Evolutionary conservation across 2,888 invertebrate genomes (phyloP).

Genomic region (Sarcophaga variegata): DNA sequence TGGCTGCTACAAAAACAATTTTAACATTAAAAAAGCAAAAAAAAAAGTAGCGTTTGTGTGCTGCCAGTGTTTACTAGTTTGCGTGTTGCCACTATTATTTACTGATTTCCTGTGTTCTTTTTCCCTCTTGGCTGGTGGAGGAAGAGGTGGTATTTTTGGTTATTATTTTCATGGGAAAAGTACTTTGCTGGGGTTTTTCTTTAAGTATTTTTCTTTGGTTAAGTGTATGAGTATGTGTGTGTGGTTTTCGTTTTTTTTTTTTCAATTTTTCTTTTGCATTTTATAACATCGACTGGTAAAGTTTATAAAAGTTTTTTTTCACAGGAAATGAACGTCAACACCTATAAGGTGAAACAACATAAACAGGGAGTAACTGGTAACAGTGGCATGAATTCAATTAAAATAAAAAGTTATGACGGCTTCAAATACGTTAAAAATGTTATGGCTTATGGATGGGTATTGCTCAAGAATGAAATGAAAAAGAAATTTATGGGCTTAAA

Average conservation of each 20-base stretch:
- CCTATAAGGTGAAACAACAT: slow-evolving; percentile 1
- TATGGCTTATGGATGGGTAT: background rate
- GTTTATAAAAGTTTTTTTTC: background rate
- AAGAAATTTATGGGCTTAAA: background rate
- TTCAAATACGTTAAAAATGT: slow-evolving; percentile 15
- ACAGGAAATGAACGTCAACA: slow-evolving; percentile 57
- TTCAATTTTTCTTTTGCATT: slow-evolving; percentile 22
- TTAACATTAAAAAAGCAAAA: too few species aligned
- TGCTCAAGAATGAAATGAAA: slow-evolving; percentile 43
- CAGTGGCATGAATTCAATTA: slow-evolving; percentile 49
- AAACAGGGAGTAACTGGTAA: background rate
- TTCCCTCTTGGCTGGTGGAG: background rate
- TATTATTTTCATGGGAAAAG: background rate
- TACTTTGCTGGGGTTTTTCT: background rate
- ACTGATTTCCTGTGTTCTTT: slow-evolving; percentile 39
- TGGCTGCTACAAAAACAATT: too few species aligned
- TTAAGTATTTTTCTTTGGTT: background rate
- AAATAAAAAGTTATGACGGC: slow-evolving; percentile 23
- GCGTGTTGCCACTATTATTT: slow-evolving; percentile 52
- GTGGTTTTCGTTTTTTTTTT: background rate
- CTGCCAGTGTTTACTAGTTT: slow-evolving; percentile 29
- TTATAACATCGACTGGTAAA: background rate
- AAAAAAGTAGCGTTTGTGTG: background rate
- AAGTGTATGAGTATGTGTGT: slow-evolving; percentile 21
- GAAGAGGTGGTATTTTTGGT: background rate